Evolutionary conservation across 2,888 invertebrate genomes (phyloP), one percentile per base, ranked within the genome.

Genomic region (Drosophila emarginata): DNA sequence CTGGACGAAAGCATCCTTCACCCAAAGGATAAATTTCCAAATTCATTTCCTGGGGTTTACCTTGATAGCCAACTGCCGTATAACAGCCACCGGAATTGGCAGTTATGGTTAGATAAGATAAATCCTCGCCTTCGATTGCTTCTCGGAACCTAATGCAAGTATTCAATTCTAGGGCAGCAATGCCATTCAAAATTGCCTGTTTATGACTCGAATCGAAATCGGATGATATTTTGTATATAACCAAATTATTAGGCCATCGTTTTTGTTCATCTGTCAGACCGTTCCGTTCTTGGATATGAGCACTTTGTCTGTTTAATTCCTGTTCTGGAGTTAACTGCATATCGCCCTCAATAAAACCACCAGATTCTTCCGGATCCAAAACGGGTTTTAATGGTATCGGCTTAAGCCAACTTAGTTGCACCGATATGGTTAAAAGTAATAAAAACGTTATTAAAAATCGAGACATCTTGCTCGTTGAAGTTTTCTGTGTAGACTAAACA

Each of bases 291-390:
- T 70, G 54, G 1, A 54, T 64, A 4, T 70, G 54, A 9, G 66
- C 70, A 9, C 61, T 61, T 28, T 36, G 45, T 15, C 90, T 36
- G 0, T 26, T 1, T 4, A 6, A 3, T 3, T 69, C 36, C 45
- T 92, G 91, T 2, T 45, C 62, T 4, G 79, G 73, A 0, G 94
- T 94, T 72, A 95, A 93, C 39, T 96, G 89, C 80, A 96, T 96
- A 82, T 96, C 96, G 2, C 96, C 96, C 89, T 96, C 95, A 0
- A 93, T 93, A 79, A 95, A 95, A 14, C 93, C 94, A 0, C 96
- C 95, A 72, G 94, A 90, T 87, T 96, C 96, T 89, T 96, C 96
- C 0, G 96, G 95, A 88, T 96, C 96, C 2, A 67, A 52, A 12
- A n/a, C 18, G 0, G 59, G 23, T 5, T 57, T 23, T 4, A 78